These are phyloP conservation scores for Macropodus opercularis DNA, from an alignment of 2,797 vertebrate species.

Conservation along the genomic window DNA sequence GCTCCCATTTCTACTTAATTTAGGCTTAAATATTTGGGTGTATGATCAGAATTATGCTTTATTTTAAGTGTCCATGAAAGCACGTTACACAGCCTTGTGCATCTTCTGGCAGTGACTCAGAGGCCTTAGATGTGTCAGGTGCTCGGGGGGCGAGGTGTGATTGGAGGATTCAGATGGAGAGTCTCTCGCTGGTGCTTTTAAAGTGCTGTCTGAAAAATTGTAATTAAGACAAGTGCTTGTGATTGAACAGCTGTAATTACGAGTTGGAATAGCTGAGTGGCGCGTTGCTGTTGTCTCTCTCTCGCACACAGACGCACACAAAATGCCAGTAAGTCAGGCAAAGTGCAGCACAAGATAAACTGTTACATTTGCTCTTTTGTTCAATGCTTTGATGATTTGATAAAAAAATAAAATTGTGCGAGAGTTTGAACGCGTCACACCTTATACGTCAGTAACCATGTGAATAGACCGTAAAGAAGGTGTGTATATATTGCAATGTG, in stretches of 20 bases:
- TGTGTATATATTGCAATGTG: slow-evolving; percentile 9
- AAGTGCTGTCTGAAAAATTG: slow-evolving; percentile 54
- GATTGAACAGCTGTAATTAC: slow-evolving; percentile 37
- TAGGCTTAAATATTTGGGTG: too few relatives aligned
- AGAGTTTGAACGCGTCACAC: slow-evolving; percentile 9
- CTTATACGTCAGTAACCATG: not conserved
- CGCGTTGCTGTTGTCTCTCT: slow-evolving; percentile 26
- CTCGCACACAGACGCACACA: not conserved
- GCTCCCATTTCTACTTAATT: too few relatives aligned
- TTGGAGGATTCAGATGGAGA: slow-evolving; percentile 36
- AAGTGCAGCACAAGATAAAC: not conserved
- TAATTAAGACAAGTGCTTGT: slow-evolving; percentile 37
- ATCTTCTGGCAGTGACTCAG: slow-evolving; percentile 44
- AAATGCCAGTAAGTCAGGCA: not conserved
- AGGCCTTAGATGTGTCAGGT: slow-evolving; percentile 45
- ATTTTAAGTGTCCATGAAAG: not conserved
- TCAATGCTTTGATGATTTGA: not conserved
- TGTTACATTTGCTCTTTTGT: not conserved
- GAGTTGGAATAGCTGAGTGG: slow-evolving; percentile 42
- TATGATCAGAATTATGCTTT: too few relatives aligned
- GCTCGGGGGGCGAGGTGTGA: not conserved
- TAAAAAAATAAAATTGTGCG: not conserved
- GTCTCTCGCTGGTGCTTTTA: slow-evolving; percentile 38
- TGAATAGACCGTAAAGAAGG: slow-evolving; percentile 7
- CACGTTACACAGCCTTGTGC: slow-evolving; percentile 7